Percentiles rank a stretch among this genome's conserved stretches.
phyloP scores from a whole-genome alignment of 1,140 invertebrate species.

The Bombus pyrosoma region DNA sequence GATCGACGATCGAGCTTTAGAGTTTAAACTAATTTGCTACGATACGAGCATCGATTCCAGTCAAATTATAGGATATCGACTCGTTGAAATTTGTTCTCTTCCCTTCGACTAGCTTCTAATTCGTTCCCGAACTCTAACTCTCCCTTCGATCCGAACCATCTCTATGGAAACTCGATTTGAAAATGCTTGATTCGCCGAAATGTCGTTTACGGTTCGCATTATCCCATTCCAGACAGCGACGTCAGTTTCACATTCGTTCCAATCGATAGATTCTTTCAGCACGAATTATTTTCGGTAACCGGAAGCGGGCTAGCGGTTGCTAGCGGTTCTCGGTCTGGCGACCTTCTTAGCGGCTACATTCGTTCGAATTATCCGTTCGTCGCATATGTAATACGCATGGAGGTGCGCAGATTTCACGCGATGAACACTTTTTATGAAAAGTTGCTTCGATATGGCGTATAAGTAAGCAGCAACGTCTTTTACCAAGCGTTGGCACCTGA shows the following conservation, averaged over 20 bases:
- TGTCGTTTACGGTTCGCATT: not conserved
- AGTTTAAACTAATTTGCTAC: not conserved
- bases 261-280: not conserved
- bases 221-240: not conserved
- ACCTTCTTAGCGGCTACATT: no score
- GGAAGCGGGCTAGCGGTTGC: not conserved
- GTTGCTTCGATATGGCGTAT: no score
- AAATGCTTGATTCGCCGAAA: not conserved
- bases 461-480: not conserved
- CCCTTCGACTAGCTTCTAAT: not conserved
- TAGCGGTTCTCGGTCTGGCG: no score
- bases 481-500: not conserved
- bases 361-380: no score
- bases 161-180: not conserved
- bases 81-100: not conserved
- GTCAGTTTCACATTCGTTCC: not conserved
- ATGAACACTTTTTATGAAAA: no score
- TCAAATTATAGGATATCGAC: not conserved
- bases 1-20: not conserved
- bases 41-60: not conserved
- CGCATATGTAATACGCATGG: accelerated
- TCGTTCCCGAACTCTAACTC: not conserved
- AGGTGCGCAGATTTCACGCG: no score
- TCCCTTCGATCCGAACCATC: not conserved
- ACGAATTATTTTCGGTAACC: not conserved